Conservation (phyloP, 2,888 invertebrate species). For the Hybos culiciformis region DNA sequence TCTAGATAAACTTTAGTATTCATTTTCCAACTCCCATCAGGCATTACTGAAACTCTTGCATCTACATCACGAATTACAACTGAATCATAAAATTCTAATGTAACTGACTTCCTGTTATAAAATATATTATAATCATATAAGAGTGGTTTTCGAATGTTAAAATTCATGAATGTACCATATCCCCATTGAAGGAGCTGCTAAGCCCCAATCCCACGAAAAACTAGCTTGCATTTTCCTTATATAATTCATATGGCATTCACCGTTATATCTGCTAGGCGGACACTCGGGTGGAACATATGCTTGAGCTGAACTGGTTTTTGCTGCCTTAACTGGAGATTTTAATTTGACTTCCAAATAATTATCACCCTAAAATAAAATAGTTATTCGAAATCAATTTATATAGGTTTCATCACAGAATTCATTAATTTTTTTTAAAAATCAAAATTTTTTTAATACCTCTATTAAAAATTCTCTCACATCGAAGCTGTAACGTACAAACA, state of each 20-base stretch:
- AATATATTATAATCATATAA: too few species aligned
- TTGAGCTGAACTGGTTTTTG: constrained; percentile 36
- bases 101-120: too few species aligned
- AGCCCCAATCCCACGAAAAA: constrained; percentile 96
- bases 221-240: constrained; percentile 88
- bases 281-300: constrained; percentile 54
- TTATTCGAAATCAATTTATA: constrained; percentile 13
- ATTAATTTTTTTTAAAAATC: neutral
- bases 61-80: constrained; percentile 49
- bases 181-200: constrained; percentile 84
- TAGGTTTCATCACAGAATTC: neutral
- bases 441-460: neutral
- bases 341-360: constrained; percentile 53
- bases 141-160: too few species aligned
- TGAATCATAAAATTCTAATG: constrained; percentile 49
- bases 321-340: constrained; percentile 48
- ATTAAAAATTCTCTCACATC: constrained; percentile 46
- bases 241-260: constrained; percentile 87
- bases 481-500: constrained; percentile 69
- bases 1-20: constrained; percentile 35
- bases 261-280: constrained; percentile 58
- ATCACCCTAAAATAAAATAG: constrained; percentile 26
- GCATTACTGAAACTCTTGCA: constrained; percentile 21
- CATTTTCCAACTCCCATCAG: constrained; percentile 34
- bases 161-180: too few species aligned